Conservation (phyloP, 2,113 vertebrate species). For the Burhinus bistriatus region DNA sequence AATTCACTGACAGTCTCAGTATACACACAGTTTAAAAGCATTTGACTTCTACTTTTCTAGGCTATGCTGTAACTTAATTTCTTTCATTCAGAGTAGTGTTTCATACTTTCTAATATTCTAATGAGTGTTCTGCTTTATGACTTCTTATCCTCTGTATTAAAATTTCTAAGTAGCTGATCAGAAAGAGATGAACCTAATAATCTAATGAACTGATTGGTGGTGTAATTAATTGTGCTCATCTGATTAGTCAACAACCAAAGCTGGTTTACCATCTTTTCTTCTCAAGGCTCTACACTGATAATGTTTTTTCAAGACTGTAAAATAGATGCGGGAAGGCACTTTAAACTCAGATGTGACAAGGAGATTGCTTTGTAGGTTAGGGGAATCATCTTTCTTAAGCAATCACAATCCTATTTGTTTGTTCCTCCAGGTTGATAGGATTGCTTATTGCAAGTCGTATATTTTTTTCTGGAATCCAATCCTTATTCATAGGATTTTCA, state of each 20-base stretch:
- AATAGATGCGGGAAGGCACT: neutral
- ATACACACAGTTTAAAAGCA: neutral
- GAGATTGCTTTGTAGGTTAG: conserved; percentile 9
- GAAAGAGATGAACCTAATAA: conserved; percentile 35
- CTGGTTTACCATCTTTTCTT: conserved; percentile 17
- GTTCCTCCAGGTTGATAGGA: neutral
- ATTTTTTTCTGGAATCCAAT: neutral
- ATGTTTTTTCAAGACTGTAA: neutral
- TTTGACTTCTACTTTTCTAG: neutral
- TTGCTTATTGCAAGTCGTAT: neutral
- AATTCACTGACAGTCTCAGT: neutral
- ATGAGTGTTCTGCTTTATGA: neutral
- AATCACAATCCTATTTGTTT: neutral
- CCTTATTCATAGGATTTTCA: conserved; percentile 33
- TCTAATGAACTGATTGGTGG: conserved; percentile 25
- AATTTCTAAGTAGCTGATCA: conserved; percentile 29
- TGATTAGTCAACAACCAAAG: conserved; percentile 43
- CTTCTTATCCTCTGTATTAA: conserved; percentile 12
- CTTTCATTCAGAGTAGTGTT: neutral
- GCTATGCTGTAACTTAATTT: neutral
- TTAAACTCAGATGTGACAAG: neutral
- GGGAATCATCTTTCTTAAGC: neutral
- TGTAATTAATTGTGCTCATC: conserved; percentile 43
- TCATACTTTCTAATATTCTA: neutral
- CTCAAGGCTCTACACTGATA: neutral